A percentile compares a stretch with the other conserved stretches of the same genome.
Evolutionary conservation across 2,113 vertebrate species (phyloP).

Genomic region (Cyprinodon variegatus): DNA sequence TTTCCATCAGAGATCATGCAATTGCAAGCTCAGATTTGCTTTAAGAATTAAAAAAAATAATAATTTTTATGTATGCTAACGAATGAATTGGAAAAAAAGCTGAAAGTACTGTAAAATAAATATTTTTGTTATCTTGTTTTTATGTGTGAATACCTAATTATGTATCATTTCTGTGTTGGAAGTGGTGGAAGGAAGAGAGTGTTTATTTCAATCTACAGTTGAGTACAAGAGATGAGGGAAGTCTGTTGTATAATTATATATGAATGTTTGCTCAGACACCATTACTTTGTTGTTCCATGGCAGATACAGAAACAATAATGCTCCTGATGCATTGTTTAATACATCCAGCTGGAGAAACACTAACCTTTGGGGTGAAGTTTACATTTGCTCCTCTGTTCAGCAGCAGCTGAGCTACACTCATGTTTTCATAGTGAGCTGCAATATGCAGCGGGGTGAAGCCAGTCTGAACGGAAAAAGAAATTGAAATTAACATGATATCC

Average conservation of each 20-base stretch:
- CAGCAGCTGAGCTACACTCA: slow-evolving; percentile 92
- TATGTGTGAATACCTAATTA: not conserved
- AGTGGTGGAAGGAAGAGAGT: not conserved
- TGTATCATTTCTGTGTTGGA: not conserved
- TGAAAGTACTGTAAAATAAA: not conserved
- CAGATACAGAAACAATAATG: not conserved
- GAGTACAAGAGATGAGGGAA: not conserved
- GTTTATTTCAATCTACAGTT: not conserved
- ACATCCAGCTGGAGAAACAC: slow-evolving; percentile 19
- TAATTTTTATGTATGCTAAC: too few relatives aligned
- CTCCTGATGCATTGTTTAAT: not conserved
- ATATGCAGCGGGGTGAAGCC: slow-evolving; percentile 99
- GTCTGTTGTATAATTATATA: not conserved
- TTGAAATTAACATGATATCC: too few relatives aligned
- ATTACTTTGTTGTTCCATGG: not conserved
- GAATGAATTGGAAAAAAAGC: too few relatives aligned
- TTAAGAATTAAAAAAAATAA: too few relatives aligned
- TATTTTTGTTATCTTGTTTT: not conserved
- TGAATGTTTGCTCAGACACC: not conserved
- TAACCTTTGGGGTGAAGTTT: slow-evolving; percentile 95
- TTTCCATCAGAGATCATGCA: too few relatives aligned
- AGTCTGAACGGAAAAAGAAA: slow-evolving; percentile 80
- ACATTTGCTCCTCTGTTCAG: slow-evolving; percentile 94
- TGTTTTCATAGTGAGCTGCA: slow-evolving; percentile 97
- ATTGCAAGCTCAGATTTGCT: too few relatives aligned